phyloP scores from a whole-genome alignment of 1,140 invertebrate species.

The Planococcus citri region DNA sequence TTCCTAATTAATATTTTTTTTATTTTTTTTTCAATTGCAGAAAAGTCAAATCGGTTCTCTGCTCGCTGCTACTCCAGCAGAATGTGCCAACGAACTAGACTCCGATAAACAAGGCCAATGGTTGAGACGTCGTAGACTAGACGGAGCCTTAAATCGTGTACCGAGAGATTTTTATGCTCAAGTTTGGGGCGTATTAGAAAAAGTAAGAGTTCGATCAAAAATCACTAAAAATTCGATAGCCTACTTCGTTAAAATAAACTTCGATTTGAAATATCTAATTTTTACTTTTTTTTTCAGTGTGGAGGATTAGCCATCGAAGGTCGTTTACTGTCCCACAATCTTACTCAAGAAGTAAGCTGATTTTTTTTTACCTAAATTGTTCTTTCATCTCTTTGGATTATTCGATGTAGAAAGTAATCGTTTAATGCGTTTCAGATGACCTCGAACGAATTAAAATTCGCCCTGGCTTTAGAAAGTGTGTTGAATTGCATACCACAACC shows the following conservation, averaged over 20 bases:
- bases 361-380: background rate
- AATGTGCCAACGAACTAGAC: slow-evolving; percentile 41
- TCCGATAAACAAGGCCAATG: slow-evolving; percentile 89
- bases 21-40: slow-evolving; percentile 30
- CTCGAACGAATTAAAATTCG: slow-evolving; percentile 95
- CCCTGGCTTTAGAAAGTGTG: slow-evolving; percentile 92
- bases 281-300: slow-evolving; percentile 52
- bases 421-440: slow-evolving; percentile 77
- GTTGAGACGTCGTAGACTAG: slow-evolving; percentile 80
- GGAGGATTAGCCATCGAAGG: slow-evolving; percentile 83
- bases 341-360: slow-evolving; percentile 71
- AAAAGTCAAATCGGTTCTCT: slow-evolving; percentile 67
- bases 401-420: too few species aligned
- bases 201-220: slow-evolving; percentile 43
- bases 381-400: too few species aligned
- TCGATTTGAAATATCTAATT: too few species aligned
- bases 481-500: slow-evolving; percentile 94
- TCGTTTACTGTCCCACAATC: slow-evolving; percentile 70
- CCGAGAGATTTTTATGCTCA: slow-evolving; percentile 91
- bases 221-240: too few species aligned
- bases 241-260: too few species aligned
- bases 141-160: slow-evolving; percentile 94
- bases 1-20: too few species aligned
- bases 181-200: slow-evolving; percentile 83
- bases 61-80: slow-evolving; percentile 35